Evolutionary conservation across 2,113 vertebrate species (phyloP), one percentile per base, ranked within the genome.

Genomic region (Misgurnus anguillicaudatus): DNA sequence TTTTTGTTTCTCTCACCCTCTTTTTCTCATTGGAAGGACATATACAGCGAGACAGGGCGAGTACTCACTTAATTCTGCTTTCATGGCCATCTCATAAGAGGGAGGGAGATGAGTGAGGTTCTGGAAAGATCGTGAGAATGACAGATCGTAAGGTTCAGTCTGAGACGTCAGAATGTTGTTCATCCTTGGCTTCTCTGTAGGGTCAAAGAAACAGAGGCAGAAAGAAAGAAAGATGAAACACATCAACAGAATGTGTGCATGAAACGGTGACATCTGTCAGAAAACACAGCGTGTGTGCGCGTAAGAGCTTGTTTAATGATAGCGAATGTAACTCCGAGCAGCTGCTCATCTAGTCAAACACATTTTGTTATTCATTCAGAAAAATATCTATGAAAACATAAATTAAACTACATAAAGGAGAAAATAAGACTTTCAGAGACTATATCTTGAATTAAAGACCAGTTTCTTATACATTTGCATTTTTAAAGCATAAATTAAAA

Each of bases 141-240:
- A 97, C 64, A 98, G 90, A 82, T 99, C 96, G 11, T 98, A 99
- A 77, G 97, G 96, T 86, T 98, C 98, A 0, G 97, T 99, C 83
- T 96, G 96, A 0, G 98, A 98, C 4, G 98, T 99, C 82, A 99
- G 93, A 85, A 99, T 99, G 88, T 96, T 98, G 94, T 98, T 98
- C 93, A 94, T 93, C 63, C 96, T 91, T 1, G 95, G 95, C 76
- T 97, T 94, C 78, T 98, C 97, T 98, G 92, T 8, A 85, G 88
- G 36, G 58, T 9, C 11, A 63, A 36, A 58, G 38, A 64, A 8
- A 78, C 39, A 61, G 47, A 41, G 41, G 69, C 14, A 42, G 51
- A 63, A 31, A 74, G 24, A 58, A 45, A 61, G 17, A 53, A 41
- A 80, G 66, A 65, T 24, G 62, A 61, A 41, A 72, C 13, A 63